Evolutionary conservation across 2,113 vertebrate genomes (phyloP).

Genomic region (Carlito syrichta): DNA sequence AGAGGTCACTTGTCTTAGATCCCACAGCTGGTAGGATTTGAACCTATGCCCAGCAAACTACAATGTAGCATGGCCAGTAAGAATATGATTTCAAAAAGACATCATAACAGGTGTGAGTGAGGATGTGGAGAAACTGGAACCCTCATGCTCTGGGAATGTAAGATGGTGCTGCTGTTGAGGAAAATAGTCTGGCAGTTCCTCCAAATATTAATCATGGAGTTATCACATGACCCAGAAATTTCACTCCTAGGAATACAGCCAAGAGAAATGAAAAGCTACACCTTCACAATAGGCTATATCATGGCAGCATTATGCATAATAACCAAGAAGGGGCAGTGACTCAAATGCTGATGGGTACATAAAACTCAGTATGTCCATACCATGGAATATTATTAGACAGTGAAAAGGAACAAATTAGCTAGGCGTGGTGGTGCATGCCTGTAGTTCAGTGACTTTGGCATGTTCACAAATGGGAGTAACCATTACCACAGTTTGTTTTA

Average conservation of each 20-base stretch:
- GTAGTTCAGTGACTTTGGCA: too few species aligned
- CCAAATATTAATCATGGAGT: neutral
- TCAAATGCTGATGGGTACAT: neutral
- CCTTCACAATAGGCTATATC: too few species aligned
- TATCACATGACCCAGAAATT: neutral
- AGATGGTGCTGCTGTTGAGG: neutral
- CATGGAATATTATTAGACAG: neutral
- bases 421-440: too few species aligned
- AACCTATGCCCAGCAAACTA: neutral
- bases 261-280: neutral
- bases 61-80: neutral
- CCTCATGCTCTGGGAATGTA: fast-evolving
- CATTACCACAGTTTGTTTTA: too few species aligned
- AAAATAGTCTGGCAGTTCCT: neutral
- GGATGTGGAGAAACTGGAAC: neutral
- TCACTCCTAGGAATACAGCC: neutral
- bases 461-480: too few species aligned
- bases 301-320: neutral
- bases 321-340: neutral
- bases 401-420: too few species aligned
- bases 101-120: neutral
- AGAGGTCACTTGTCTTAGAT: neutral
- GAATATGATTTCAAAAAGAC: neutral
- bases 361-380: neutral
- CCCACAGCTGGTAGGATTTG: neutral